Conservation (phyloP, 1,140 invertebrate genomes). For the Trissolcus basalis region DNA sequence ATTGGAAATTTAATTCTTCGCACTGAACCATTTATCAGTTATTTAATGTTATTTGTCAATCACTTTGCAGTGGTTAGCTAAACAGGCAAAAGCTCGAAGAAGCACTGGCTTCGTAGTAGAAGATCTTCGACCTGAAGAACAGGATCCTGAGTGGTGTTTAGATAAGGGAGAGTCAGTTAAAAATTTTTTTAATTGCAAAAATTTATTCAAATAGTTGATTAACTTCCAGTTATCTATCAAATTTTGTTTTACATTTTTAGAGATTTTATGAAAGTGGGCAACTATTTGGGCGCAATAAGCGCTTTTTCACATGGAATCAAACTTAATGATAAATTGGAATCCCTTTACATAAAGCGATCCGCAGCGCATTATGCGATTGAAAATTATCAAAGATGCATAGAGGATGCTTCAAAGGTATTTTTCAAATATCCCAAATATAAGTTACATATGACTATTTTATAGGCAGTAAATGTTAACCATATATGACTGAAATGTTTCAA, state of each 20-base stretch:
- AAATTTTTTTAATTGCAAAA: no score
- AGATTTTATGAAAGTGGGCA: constrained; percentile 83
- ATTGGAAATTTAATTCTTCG: neutral
- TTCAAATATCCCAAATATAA: no score
- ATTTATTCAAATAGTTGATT: no score
- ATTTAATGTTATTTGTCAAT: constrained; percentile 8
- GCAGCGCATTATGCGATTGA: constrained; percentile 84
- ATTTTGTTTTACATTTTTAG: constrained; percentile 65
- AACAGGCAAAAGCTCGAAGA: constrained; percentile 84
- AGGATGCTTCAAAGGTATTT: constrained; percentile 80
- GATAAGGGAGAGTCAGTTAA: constrained; percentile 86
- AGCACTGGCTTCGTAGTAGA: constrained; percentile 83
- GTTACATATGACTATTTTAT: no score
- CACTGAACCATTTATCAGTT: neutral
- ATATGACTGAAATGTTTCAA: no score
- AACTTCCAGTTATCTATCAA: no score
- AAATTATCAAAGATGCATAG: constrained; percentile 84
- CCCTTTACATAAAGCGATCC: constrained; percentile 85
- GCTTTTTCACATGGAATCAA: constrained; percentile 88
- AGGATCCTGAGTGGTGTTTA: constrained; percentile 87
- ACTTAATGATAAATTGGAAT: constrained; percentile 83
- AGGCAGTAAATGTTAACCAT: no score
- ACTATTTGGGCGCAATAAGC: constrained; percentile 87
- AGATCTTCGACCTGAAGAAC: constrained; percentile 88
- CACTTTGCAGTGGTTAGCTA: constrained; percentile 82